Conservation (phyloP, 2,888 invertebrate species). For the Polydesmus complanatus region DNA sequence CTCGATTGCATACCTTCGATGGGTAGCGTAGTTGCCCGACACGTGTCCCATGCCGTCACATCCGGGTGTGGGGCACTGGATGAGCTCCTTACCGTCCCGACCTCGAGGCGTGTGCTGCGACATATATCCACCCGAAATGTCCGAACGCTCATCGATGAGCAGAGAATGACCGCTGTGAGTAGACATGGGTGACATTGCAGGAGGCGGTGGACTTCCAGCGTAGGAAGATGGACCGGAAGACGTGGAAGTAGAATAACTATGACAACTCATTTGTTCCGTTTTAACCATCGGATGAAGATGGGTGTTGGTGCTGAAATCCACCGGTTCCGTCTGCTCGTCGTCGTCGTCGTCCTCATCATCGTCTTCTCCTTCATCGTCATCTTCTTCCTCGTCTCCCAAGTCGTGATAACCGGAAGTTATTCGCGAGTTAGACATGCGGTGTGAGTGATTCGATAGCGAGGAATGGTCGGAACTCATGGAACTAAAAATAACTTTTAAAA, state of each 20-base stretch:
- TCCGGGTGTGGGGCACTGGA: constrained; percentile 58
- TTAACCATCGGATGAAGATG: constrained; percentile 18
- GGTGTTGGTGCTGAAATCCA: constrained; percentile 45
- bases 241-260: constrained; percentile 11
- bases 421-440: neutral
- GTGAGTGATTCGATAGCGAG: neutral
- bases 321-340: constrained; percentile 52
- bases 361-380: neutral
- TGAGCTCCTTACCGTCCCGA: constrained; percentile 56
- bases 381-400: neutral
- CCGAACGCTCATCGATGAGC: constrained; percentile 13
- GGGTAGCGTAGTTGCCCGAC: constrained; percentile 33
- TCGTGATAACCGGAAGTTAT: neutral
- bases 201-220: constrained; percentile 14
- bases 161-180: constrained; percentile 10
- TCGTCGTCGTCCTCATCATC: constrained; percentile 12
- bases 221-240: constrained; percentile 12
- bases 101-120: constrained; percentile 37
- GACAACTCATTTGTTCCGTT: constrained; percentile 8
- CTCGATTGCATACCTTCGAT: constrained; percentile 24
- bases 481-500: too few relatives aligned
- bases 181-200: constrained; percentile 18
- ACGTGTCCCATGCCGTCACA: constrained; percentile 34
- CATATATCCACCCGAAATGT: neutral
- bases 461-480: too few relatives aligned